phyloP scores from a whole-genome alignment of 2,113 vertebrate genomes.

The Eudorcas thomsonii region DNA sequence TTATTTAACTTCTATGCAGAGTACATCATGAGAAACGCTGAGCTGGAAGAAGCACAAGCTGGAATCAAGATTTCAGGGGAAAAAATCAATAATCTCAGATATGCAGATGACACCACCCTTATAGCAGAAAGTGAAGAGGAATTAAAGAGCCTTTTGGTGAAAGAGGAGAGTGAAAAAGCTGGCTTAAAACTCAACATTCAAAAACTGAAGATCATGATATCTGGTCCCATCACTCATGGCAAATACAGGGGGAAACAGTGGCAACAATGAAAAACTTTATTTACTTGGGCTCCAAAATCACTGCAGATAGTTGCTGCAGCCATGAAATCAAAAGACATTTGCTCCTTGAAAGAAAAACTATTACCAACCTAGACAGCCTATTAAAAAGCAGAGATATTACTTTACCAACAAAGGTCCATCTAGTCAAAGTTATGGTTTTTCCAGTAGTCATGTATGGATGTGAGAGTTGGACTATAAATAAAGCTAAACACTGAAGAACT shows the following conservation, averaged over 20 bases:
- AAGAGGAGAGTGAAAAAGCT: neutral
- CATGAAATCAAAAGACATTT: neutral
- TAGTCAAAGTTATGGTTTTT: neutral
- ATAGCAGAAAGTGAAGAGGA: neutral
- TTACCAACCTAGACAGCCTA: neutral
- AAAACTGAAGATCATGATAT: neutral
- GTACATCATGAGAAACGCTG: neutral
- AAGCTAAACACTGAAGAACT: neutral
- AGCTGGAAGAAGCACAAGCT: neutral
- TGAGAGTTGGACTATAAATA: neutral
- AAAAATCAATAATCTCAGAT: neutral
- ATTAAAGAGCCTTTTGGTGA: neutral
- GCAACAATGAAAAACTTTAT: neutral
- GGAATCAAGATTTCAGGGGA: neutral
- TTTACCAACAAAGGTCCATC: rapidly evolving
- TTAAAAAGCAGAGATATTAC: neutral
- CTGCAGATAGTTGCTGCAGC: neutral
- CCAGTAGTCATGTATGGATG: neutral
- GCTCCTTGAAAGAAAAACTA: neutral
- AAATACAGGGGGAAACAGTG: neutral
- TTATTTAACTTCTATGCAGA: neutral
- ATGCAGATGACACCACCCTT: neutral
- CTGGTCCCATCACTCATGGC: neutral
- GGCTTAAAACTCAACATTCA: neutral
- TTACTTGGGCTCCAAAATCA: neutral